Conservation (phyloP, 2,113 vertebrate genomes). For the Cathartes aura region DNA sequence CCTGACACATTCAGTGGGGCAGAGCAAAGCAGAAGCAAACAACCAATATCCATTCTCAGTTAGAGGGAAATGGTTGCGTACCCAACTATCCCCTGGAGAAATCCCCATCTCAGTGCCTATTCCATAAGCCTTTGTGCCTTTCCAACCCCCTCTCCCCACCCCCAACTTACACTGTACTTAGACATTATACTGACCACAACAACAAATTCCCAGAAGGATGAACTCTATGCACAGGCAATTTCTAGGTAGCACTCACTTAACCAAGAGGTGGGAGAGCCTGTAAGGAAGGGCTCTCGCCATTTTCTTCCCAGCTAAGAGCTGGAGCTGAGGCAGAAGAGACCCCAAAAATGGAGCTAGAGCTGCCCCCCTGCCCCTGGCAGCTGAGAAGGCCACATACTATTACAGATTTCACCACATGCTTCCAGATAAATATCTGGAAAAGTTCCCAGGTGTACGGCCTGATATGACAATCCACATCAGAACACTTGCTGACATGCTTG, state of each 20-base stretch:
- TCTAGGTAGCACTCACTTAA: background rate
- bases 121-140: background rate
- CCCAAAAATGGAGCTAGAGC: background rate
- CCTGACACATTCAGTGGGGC: background rate
- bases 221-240: background rate
- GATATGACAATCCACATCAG: background rate
- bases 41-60: background rate
- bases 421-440: background rate
- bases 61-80: background rate
- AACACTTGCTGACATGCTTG: background rate
- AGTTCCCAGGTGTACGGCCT: background rate
- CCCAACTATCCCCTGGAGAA: background rate
- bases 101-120: background rate
- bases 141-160: fast-evolving
- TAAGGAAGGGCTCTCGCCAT: background rate
- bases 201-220: background rate
- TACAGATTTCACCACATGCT: background rate
- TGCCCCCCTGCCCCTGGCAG: background rate
- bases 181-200: background rate
- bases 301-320: background rate
- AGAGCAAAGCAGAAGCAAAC: background rate
- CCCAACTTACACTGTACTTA: fast-evolving
- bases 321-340: background rate
- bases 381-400: background rate
- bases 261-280: background rate